Conservation (phyloP, 2,113 vertebrate species). For the Oryzias celebensis region DNA sequence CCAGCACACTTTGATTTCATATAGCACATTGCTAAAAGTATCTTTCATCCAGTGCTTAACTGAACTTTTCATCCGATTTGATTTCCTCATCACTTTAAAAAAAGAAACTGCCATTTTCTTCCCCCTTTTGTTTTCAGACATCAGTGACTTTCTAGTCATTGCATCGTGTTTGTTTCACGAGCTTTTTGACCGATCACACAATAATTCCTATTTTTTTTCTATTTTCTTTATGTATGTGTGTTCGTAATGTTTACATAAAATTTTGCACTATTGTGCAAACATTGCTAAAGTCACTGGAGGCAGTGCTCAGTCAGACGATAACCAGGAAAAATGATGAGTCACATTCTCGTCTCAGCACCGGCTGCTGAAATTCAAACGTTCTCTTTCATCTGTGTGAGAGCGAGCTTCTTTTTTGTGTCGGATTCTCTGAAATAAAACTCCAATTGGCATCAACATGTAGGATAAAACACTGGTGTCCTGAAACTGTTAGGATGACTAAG, state of each 20-base stretch:
- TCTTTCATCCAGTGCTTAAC: constrained; percentile 11
- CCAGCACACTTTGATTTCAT: constrained; percentile 22
- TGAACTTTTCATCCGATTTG: constrained; percentile 16
- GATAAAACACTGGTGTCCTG: constrained; percentile 35
- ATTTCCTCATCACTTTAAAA: background rate
- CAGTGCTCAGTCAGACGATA: background rate
- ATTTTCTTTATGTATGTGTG: background rate
- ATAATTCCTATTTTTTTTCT: background rate
- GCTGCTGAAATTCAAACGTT: constrained; percentile 38
- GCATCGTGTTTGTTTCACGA: background rate
- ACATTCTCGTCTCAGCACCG: constrained; percentile 19
- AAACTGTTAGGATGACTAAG: constrained; percentile 37
- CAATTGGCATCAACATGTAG: constrained; percentile 9
- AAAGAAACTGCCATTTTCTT: constrained; percentile 10
- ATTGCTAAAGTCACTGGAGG: background rate
- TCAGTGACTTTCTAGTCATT: background rate
- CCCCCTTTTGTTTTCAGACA: background rate
- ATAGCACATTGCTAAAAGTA: constrained; percentile 8
- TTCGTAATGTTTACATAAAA: constrained; percentile 20
- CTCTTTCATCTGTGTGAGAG: constrained; percentile 12
- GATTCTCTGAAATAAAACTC: constrained; percentile 30
- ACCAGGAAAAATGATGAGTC: constrained; percentile 19
- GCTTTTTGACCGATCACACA: too few species aligned
- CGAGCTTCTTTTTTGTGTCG: background rate
- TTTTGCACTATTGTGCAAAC: background rate